phyloP scores from a whole-genome alignment of 2,797 vertebrate species.

The Danio tinwini region DNA sequence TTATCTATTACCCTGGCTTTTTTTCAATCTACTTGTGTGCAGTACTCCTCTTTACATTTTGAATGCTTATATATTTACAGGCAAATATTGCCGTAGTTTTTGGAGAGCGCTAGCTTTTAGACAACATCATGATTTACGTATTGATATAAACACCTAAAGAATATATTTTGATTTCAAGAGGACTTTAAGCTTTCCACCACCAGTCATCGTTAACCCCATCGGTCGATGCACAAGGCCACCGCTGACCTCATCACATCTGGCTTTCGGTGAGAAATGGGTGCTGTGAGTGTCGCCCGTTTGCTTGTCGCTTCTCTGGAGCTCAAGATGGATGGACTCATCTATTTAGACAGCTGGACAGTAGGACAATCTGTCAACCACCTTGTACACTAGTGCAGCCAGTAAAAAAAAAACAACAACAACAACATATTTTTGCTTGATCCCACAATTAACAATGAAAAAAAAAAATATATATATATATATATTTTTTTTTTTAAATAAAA shows the following conservation, averaged over 20 bases:
- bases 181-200: conserved; percentile 72
- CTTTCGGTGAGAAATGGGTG: conserved; percentile 80
- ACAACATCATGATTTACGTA: no score
- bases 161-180: no score
- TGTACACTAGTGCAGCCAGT: conserved; percentile 24
- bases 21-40: no score
- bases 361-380: conserved; percentile 67
- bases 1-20: no score
- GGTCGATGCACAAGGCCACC: conserved; percentile 69
- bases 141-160: no score
- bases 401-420: conserved; percentile 32
- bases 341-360: conserved; percentile 69
- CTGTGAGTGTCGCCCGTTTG: conserved; percentile 74
- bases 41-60: no score
- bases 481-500: no score
- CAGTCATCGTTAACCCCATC: conserved; percentile 85
- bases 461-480: no score
- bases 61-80: no score
- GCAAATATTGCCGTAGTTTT: no score
- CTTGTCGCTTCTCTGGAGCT: conserved; percentile 74
- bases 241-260: conserved; percentile 80
- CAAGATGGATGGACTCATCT: conserved; percentile 81
- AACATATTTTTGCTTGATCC: neutral
- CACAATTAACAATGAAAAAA: neutral
- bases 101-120: no score